Percentiles rank a stretch among this genome's conserved stretches.
These are phyloP conservation scores for Ceuthmochares aereus DNA, from an alignment of 2,113 vertebrate species.

Conservation along the genomic window DNA sequence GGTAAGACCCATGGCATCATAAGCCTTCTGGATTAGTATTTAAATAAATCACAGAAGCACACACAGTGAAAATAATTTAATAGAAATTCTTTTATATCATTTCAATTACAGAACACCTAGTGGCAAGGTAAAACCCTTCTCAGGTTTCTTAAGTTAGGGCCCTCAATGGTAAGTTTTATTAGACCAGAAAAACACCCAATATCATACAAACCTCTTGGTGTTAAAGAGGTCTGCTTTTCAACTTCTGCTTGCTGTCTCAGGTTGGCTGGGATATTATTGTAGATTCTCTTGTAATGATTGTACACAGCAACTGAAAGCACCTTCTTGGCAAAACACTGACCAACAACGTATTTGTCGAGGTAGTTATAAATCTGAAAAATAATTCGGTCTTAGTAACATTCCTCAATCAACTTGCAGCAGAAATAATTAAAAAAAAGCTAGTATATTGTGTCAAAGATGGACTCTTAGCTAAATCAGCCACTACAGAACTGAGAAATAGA, in stretches of 20 bases:
- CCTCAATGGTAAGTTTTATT: not conserved
- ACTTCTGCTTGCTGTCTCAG: slow-evolving; percentile 90
- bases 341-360: slow-evolving; percentile 97
- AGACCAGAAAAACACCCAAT: not conserved
- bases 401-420: not conserved
- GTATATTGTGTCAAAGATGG: not conserved
- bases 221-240: slow-evolving; percentile 92
- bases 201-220: slow-evolving; percentile 89
- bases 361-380: slow-evolving; percentile 94
- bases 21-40: not conserved
- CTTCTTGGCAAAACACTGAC: slow-evolving; percentile 97
- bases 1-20: not conserved
- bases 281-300: slow-evolving; percentile 99
- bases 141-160: not conserved
- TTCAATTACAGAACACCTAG: not conserved
- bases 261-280: slow-evolving; percentile 95
- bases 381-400: not conserved
- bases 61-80: not conserved
- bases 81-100: not conserved
- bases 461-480: not conserved
- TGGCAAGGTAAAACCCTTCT: not conserved
- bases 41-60: not conserved
- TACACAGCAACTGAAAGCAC: slow-evolving; percentile 97
- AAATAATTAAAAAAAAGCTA: not conserved
- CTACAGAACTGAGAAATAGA: not conserved